phyloP scores from a whole-genome alignment of 1,140 invertebrate species.

The Papilio polytes region DNA sequence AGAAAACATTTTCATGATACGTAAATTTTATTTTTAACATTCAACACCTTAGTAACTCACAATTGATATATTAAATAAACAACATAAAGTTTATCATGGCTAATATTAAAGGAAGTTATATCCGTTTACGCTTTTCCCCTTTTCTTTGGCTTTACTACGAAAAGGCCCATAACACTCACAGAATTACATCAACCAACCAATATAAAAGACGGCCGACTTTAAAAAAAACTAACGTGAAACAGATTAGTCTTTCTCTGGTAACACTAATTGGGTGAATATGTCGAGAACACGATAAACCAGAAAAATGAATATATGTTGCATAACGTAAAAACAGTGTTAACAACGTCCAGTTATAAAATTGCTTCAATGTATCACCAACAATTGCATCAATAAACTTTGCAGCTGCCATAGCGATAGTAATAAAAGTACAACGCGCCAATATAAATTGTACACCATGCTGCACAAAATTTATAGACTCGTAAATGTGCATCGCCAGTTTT shows the following conservation, averaged over 20 bases:
- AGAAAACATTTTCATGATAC: background rate
- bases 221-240: background rate
- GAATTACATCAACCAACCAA: too few species aligned
- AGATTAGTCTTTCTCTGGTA: background rate
- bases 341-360: slow-evolving; percentile 53
- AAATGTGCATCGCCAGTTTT: slow-evolving; percentile 32
- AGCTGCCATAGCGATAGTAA: slow-evolving; percentile 70
- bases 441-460: slow-evolving; percentile 49
- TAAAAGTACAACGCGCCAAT: slow-evolving; percentile 61
- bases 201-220: too few species aligned
- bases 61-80: too few species aligned
- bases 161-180: too few species aligned
- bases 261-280: background rate
- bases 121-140: too few species aligned
- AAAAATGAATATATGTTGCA: background rate
- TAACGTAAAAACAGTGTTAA: slow-evolving; percentile 17
- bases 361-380: slow-evolving; percentile 62
- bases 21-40: background rate
- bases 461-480: slow-evolving; percentile 55
- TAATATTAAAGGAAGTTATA: too few species aligned
- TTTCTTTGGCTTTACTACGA: too few species aligned
- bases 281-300: background rate
- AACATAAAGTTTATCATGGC: too few species aligned
- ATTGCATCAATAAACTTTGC: slow-evolving; percentile 72
- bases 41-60: too few species aligned